phyloP scores from a whole-genome alignment of 2,888 invertebrate genomes.

The Boloria selene region DNA sequence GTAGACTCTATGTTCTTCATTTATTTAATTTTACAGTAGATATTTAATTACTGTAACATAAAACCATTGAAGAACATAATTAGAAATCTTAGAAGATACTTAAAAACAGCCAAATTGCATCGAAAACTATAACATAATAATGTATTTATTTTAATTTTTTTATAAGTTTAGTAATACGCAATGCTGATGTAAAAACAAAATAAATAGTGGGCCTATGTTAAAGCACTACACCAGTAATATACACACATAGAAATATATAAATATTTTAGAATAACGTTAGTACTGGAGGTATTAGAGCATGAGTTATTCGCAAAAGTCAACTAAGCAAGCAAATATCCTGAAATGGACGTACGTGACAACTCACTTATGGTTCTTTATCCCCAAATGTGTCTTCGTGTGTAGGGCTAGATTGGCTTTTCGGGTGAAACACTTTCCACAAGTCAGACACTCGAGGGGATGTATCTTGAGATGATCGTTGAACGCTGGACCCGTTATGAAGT shows the following conservation, averaged over 20 bases:
- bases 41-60: no score
- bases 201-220: no score
- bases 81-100: no score
- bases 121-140: no score
- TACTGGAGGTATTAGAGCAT: neutral
- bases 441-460: conserved; percentile 91
- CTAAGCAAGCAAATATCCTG: conserved; percentile 7
- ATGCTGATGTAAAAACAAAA: no score
- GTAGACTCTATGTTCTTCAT: no score
- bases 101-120: no score
- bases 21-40: no score
- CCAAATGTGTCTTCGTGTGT: conserved; percentile 90
- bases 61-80: no score
- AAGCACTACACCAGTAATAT: neutral
- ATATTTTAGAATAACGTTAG: neutral
- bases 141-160: no score
- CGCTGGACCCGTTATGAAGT: conserved; percentile 85
- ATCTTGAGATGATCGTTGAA: conserved; percentile 89
- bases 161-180: no score
- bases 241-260: neutral
- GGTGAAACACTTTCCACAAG: conserved; percentile 91
- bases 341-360: conserved; percentile 46
- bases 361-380: conserved; percentile 86
- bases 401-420: conserved; percentile 88
- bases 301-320: neutral